Conservation (phyloP, 2,113 vertebrate species). For the Sapayoa aenigma region DNA sequence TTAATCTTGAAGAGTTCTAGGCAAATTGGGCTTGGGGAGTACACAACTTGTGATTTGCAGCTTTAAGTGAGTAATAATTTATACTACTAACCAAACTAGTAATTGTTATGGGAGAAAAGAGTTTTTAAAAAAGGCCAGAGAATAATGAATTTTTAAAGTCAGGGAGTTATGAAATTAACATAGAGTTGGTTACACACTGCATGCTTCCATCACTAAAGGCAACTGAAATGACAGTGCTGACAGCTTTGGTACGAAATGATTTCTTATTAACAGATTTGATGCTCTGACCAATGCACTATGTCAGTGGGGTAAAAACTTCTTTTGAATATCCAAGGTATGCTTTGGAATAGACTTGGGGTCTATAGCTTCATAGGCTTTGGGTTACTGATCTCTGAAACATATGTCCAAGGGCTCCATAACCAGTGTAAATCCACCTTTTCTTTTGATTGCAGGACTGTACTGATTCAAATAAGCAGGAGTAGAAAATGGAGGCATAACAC, state of each 20-base stretch:
- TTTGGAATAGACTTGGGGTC: background rate
- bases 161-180: background rate
- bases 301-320: background rate
- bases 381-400: background rate
- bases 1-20: slow-evolving; percentile 1
- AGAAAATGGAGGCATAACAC: background rate
- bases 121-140: background rate
- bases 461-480: background rate
- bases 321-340: background rate
- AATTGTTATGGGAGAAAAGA: slow-evolving; percentile 7
- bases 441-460: background rate
- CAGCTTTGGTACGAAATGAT: background rate
- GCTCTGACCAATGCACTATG: background rate
- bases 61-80: background rate
- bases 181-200: background rate
- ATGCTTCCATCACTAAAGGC: background rate
- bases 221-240: background rate
- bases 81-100: background rate
- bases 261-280: background rate
- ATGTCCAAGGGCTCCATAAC: background rate
- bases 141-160: background rate
- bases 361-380: background rate
- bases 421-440: background rate
- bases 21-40: background rate
- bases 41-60: background rate